phyloP scores from a whole-genome alignment of 1,140 invertebrate genomes.

The Camponotus pennsylvanicus region DNA sequence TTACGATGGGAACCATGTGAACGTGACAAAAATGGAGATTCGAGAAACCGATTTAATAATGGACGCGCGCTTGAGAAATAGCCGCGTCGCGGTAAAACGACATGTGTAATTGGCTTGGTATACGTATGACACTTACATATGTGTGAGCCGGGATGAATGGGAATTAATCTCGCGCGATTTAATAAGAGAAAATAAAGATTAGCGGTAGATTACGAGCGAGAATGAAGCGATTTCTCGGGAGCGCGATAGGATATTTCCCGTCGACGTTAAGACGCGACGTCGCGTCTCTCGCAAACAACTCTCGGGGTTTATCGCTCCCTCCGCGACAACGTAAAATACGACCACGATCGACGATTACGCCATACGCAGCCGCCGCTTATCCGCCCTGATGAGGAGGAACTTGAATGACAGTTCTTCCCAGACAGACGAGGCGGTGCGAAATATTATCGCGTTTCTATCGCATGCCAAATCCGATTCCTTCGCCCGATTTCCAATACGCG shows the following conservation, averaged over 20 bases:
- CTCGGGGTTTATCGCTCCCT: constrained; percentile 39
- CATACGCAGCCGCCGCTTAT: constrained; percentile 24
- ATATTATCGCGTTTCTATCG: no score
- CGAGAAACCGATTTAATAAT: constrained; percentile 55
- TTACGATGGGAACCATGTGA: neutral
- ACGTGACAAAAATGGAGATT: neutral
- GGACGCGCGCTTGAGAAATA: constrained; percentile 18
- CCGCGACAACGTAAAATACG: constrained; percentile 21
- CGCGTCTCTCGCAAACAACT: constrained; percentile 20
- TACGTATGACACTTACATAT: neutral
- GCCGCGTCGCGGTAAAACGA: constrained; percentile 1
- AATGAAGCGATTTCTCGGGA: constrained; percentile 40
- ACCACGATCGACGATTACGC: neutral
- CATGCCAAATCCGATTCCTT: constrained; percentile 18
- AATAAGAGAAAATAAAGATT: constrained; percentile 55
- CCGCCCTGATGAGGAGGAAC: constrained; percentile 61
- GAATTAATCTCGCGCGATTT: constrained; percentile 61
- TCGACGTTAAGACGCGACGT: neutral
- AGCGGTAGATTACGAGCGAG: constrained; percentile 21
- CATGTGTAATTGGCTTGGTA: constrained; percentile 58
- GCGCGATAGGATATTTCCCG: constrained; percentile 45
- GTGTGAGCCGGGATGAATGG: constrained; percentile 61
- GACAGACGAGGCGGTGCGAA: neutral
- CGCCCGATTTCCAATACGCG: neutral
- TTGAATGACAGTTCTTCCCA: constrained; percentile 46